Evolutionary conservation across 2,888 invertebrate species (phyloP).

Genomic region (Endotricha flammealis): DNA sequence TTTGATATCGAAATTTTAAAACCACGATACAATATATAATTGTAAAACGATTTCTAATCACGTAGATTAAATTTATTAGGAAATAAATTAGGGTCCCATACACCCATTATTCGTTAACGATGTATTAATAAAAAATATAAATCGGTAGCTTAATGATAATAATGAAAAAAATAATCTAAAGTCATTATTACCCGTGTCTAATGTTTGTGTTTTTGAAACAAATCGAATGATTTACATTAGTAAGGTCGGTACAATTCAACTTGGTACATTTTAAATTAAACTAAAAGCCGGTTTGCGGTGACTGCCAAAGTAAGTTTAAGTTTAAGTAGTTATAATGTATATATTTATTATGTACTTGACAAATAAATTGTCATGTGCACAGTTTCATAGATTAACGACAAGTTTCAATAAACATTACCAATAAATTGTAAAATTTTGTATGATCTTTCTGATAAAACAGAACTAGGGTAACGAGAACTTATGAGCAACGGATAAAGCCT

Average conservation of each 20-base stretch:
- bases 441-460: no score
- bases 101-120: constrained; percentile 21
- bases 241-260: constrained; percentile 23
- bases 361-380: no score
- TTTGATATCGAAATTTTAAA: background rate
- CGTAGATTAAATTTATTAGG: constrained; percentile 4
- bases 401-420: no score
- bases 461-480: no score
- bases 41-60: constrained; percentile 1
- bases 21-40: background rate
- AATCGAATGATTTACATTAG: constrained; percentile 25
- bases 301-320: no score
- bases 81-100: constrained; percentile 5
- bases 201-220: constrained; percentile 39
- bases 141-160: constrained; percentile 37
- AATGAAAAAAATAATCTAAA: constrained; percentile 25
- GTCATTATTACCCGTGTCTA: constrained; percentile 50
- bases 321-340: no score
- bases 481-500: no score
- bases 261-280: constrained; percentile 18
- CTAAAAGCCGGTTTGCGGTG: constrained; percentile 3
- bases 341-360: no score
- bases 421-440: no score
- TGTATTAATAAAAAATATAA: constrained; percentile 30
- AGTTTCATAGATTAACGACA: no score